Base-by-base conservation (phyloP, 30 jellyfish, hydroid and myxozoan species). In the Phacellophora camtschatica region DNA sequence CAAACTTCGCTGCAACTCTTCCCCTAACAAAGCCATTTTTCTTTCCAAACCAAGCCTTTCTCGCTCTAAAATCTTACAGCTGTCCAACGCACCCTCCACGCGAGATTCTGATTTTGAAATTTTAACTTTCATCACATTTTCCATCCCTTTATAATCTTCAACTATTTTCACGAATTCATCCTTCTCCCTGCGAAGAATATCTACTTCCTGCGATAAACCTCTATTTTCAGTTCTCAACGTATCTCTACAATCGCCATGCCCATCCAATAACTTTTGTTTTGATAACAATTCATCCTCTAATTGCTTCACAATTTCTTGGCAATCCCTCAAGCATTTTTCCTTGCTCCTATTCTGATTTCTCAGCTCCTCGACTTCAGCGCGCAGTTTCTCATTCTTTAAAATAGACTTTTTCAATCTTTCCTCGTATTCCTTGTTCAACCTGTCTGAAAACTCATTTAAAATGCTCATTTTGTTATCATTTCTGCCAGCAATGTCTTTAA, bases 341-440 rank as follows among this genome's bases (percentile, higher is more conserved):
- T 79, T 46, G 62, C 46, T 59, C 66, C 68, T 58, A 37, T 74
- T 85, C 24, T 82, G 87, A 8, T 58, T 61, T 51, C 55, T 73
- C 24, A 79, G 45, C 54, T 59, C 72, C 23, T 81, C 69, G 12
- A 74, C 23, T 37, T 78, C 41, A 1, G 45, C 63, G 30, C 56
- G 53, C 46, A 93, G 64, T 32, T 39, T 64, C 13, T 93, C 99
- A 67, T 70, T 85, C 66, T 86, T 94, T 43, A 81, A 32, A 5
- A 82, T 81, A 5, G 93, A 12, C 23, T 42, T 73, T 61, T 82
- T 83, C 49, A 93, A 39, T 31, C 92, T 74, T n/a, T 43, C 87
- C 39, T 93, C 97, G 73, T 93, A 93, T 50, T 93, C 99, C 19
- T 75, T 65, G 23, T 86, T 85, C 30, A 74, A 42, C 36, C 83